These are phyloP conservation scores for Tenebrosternarchus preto DNA, from an alignment of 2,113 vertebrate species.

Conservation along the genomic window DNA sequence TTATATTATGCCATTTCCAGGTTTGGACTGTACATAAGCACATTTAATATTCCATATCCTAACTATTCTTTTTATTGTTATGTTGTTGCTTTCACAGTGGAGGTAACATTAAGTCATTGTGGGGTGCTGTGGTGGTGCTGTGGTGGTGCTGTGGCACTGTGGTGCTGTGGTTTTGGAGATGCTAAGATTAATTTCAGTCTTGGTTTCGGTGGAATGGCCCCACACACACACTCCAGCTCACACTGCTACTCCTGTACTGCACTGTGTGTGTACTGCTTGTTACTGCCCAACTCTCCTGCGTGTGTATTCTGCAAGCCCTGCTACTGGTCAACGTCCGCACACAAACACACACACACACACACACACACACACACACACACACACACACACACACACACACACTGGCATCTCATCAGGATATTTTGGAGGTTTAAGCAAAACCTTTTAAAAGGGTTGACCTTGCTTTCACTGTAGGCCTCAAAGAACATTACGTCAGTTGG, in stretches of 20 bases:
- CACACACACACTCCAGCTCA: too few species aligned
- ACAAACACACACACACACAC: neutral
- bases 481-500: conserved; percentile 81
- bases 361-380: neutral
- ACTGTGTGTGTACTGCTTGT: too few species aligned
- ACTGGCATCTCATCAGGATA: conserved; percentile 22
- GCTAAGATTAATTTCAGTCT: neutral
- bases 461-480: conserved; percentile 68
- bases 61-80: neutral
- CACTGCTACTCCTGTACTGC: too few species aligned
- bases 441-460: conserved; percentile 45
- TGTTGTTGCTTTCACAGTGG: neutral
- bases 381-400: neutral
- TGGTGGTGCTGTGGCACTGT: neutral
- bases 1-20: neutral
- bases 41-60: neutral
- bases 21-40: neutral
- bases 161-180: neutral
- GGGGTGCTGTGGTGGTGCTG: neutral
- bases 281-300: too few species aligned
- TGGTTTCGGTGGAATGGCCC: too few species aligned
- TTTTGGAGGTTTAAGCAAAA: conserved; percentile 44
- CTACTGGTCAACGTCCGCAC: neutral
- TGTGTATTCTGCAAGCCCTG: neutral
- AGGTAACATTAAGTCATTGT: neutral